A percentile compares a stretch with the other conserved stretches of the same genome.
These are phyloP conservation scores for Halocynthia roretzi DNA, from an alignment of 23 tunicate species.

Conservation along the genomic window DNA sequence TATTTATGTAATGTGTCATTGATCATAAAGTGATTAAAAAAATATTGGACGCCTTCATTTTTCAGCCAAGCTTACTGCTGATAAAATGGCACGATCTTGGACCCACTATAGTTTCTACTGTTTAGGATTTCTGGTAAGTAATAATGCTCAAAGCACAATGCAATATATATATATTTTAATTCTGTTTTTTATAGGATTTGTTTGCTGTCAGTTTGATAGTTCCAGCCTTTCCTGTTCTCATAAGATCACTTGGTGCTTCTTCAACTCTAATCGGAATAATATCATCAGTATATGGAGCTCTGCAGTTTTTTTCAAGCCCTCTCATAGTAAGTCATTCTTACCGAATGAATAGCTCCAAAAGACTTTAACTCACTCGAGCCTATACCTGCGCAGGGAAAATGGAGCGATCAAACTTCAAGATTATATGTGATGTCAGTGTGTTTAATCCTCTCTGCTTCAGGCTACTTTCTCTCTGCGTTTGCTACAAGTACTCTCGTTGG, in stretches of 20 bases:
- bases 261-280: conserved; percentile 45
- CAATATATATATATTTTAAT: too few species aligned
- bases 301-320: conserved; percentile 64
- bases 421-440: conserved; percentile 28
- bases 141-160: too few species aligned
- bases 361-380: background rate
- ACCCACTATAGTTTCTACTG: too few species aligned
- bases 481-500: conserved; percentile 13
- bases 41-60: too few species aligned
- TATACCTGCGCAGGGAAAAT: conserved; percentile 23
- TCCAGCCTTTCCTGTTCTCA: conserved; percentile 46
- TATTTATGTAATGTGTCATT: too few species aligned
- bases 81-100: too few species aligned
- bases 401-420: conserved; percentile 35
- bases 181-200: conserved; percentile 11
- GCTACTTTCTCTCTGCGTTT: conserved; percentile 22
- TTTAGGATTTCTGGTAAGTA: too few species aligned
- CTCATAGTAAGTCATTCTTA: conserved; percentile 17
- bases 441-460: conserved; percentile 30
- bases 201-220: conserved; percentile 51
- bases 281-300: conserved; percentile 53
- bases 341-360: background rate
- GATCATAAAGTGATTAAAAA: too few species aligned
- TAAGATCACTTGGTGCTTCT: conserved; percentile 31
- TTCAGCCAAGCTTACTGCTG: too few species aligned